These are phyloP conservation scores for Galerucella calmariensis DNA, from an alignment of 2,888 invertebrate genomes.

Conservation along the genomic window DNA sequence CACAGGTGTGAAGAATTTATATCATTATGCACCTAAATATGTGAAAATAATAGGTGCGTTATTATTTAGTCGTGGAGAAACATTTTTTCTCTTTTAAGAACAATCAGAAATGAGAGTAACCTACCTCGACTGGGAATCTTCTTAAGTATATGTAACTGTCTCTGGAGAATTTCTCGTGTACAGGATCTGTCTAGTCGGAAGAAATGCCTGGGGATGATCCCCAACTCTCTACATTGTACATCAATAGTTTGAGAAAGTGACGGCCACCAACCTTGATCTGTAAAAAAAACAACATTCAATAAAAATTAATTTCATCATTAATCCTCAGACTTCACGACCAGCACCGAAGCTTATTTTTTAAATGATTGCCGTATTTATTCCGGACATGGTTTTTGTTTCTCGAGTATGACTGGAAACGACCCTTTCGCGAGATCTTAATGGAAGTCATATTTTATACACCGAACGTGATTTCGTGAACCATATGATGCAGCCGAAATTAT, in stretches of 20 bases:
- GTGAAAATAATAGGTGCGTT: too few species aligned
- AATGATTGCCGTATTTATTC: too few species aligned
- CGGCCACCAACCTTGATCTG: slow-evolving; percentile 70
- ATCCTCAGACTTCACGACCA: too few species aligned
- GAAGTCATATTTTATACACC: neutral
- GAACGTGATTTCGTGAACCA: neutral
- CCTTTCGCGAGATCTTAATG: neutral
- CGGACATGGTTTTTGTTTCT: too few species aligned
- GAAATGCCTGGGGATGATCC: slow-evolving; percentile 68
- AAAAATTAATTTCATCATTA: neutral
- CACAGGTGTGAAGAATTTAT: too few species aligned
- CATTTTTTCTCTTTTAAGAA: too few species aligned
- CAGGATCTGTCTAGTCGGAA: slow-evolving; percentile 64
- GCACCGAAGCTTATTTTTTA: too few species aligned
- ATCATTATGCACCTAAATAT: too few species aligned
- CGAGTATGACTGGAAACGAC: neutral
- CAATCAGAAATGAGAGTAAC: slow-evolving; percentile 35
- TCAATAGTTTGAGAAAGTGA: slow-evolving; percentile 67
- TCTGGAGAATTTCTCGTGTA: slow-evolving; percentile 62
- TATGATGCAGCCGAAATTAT: neutral
- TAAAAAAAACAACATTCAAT: slow-evolving; percentile 44
- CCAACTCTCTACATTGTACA: slow-evolving; percentile 65
- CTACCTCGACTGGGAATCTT: slow-evolving; percentile 67
- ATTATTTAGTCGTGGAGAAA: too few species aligned
- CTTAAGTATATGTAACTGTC: slow-evolving; percentile 64